Evolutionary conservation across 1,140 invertebrate species (phyloP).

Genomic region (Nymphalis io): DNA sequence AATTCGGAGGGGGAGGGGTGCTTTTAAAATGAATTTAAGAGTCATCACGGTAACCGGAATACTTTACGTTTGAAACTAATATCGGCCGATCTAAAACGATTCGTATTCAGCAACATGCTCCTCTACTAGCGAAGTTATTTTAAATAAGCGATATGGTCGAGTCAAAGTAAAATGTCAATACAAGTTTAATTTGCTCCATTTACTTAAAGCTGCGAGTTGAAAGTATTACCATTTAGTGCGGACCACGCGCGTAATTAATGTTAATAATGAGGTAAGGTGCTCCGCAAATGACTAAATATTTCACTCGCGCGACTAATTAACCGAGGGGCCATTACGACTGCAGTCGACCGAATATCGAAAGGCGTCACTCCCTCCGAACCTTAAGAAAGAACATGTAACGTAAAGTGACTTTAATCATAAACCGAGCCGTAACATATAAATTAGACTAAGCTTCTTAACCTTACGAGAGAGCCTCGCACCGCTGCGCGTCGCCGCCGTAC

Average conservation of each 20-base stretch:
- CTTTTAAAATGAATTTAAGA: too few relatives aligned
- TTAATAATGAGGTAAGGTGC: conserved; percentile 5
- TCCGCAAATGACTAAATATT: conserved; percentile 3
- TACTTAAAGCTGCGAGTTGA: background rate
- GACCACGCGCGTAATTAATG: conserved; percentile 1
- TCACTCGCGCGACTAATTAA: conserved; percentile 8
- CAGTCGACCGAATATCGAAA: background rate
- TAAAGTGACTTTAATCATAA: conserved; percentile 8
- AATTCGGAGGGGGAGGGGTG: too few relatives aligned
- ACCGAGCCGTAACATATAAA: conserved; percentile 3
- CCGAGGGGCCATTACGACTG: background rate
- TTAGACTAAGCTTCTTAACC: conserved; percentile 10
- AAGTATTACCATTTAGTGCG: background rate
- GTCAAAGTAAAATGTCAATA: background rate
- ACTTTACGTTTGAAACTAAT: too few relatives aligned
- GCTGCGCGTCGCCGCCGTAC: too few relatives aligned
- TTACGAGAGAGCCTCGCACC: background rate
- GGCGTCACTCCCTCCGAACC: background rate
- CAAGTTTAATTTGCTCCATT: conserved; percentile 7
- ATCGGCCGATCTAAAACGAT: too few relatives aligned
- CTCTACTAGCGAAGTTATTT: background rate
- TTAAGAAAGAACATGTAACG: background rate
- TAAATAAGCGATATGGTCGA: background rate
- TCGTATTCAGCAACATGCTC: too few relatives aligned
- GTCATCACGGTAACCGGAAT: too few relatives aligned